Evolutionary conservation across 2,888 invertebrate genomes (phyloP), one percentile per base, ranked within the genome.

Genomic region (Pterostichus niger): DNA sequence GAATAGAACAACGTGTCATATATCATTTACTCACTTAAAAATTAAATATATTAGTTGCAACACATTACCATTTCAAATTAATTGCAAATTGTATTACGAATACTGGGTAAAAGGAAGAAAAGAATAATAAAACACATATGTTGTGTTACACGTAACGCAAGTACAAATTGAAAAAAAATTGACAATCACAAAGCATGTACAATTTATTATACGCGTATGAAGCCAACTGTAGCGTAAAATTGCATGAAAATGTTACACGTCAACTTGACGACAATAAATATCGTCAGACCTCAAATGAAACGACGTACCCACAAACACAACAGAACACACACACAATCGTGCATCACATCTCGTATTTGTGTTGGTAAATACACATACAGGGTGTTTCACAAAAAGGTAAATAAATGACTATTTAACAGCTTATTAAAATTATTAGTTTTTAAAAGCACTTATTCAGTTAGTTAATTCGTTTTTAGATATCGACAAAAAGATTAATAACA

Each of bases 151-250:
- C 31, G 31, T 59, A 59, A 31, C 59, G 4, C 59, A 59, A 31
- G 31, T 11, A 31, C 59, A 31, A 59, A 59, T 59, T 73, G 71
- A 44, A 73, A 73, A n/a, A 13, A 59, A 59, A n/a, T 73, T 4
- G 71, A 44, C 71, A 73, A 73, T 46, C 49, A 73, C 71, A 73
- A 73, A 73, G 71, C 40, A 46, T 17, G 59, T 59, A 31, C 59
- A 59, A 59, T 59, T 59, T 24, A 59, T 59, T 59, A 59, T 59
- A 59, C 59, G 59, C 49, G 49, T 31, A 9, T 17, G 59, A 59
- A 59, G 59, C 33, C 59, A 59, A 59, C 15, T 59, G 59, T 59
- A 59, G 59, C 59, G 31, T 59, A 59, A 59, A 59, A 59, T 59
- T 59, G 59, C 59, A 59, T 59, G 59, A 59, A 59, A 59, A 59